Base-by-base conservation (phyloP, 2,888 invertebrate genomes). In the Drosophila fungiperda region DNA sequence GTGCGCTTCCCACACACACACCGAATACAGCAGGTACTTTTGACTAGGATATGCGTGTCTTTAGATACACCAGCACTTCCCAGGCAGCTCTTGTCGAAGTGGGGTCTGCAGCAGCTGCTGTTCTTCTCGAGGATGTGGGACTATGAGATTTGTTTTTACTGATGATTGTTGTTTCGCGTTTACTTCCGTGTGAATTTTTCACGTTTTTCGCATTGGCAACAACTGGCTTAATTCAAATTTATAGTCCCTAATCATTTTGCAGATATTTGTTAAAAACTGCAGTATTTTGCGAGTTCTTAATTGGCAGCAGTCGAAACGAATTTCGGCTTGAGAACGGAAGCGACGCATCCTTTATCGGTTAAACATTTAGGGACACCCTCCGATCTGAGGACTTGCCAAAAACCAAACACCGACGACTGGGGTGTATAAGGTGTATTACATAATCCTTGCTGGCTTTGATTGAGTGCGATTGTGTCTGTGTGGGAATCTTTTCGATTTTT, bases 381-480 rank as follows among this genome's bases (percentile, higher is more conserved):
- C 8, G 17, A 23, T 42, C 42, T 57, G 7, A 17, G 45, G 53
- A 33, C 38, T 40, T 77, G 68, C 50, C 68, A 62, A 67, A 73
- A 35, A 53, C 45, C 62, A 66, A 63, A 73, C 33, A 54, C 55
- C 49, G 42, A 45, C 49, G 55, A 73, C 73, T 82, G 82, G 81
- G 83, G 78, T 72, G 66, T 68, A 60, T 87, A 88, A 88, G 86
- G 86, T 86, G 86, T 52, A 82, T 88, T 86, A 86, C 86, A 82
- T 87, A 88, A 87, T 87, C 68, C 71, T 60, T 12, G 33, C 58
- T 64, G 55, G 36, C 63, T 32, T 26, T 45, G 15, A 15, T 26
- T 54, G 7, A 17, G 26, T n/a, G n/a, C 15, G 50, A 42, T 50
- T 74, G 1, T 50, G 59, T 61, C 17, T 38, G 59, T 63, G 83